Evolutionary conservation across 2,888 invertebrate species (phyloP).

Genomic region (Oligia fasciuncula): DNA sequence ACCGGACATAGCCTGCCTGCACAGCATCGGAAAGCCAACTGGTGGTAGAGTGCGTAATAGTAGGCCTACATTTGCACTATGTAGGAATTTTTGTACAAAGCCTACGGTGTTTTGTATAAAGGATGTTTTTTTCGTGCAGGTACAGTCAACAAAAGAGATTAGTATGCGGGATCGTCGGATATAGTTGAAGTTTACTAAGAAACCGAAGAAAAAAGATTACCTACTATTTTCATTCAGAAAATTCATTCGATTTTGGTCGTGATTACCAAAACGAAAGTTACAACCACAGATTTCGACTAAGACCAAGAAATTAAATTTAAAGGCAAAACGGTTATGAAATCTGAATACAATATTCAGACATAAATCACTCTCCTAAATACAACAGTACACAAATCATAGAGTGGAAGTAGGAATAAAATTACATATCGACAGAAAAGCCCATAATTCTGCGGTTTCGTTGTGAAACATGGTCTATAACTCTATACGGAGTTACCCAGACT

Average conservation of each 20-base stretch:
- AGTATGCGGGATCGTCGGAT: too few species aligned
- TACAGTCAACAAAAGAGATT: too few species aligned
- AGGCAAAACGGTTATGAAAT: slow-evolving; percentile 3
- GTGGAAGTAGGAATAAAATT: slow-evolving; percentile 31
- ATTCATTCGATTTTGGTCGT: not conserved
- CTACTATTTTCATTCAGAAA: not conserved
- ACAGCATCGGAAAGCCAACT: slow-evolving; percentile 31
- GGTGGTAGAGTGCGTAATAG: slow-evolving; percentile 16
- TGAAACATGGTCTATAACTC: slow-evolving; percentile 8
- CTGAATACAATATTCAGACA: slow-evolving; percentile 14
- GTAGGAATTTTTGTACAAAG: not conserved
- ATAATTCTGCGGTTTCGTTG: slow-evolving; percentile 43
- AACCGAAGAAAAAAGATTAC: too few species aligned
- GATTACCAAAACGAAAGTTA: not conserved
- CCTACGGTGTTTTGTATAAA: not conserved
- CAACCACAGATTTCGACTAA: not conserved
- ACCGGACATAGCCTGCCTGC: slow-evolving; percentile 38
- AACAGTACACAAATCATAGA: slow-evolving; percentile 35
- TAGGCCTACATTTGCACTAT: slow-evolving; percentile 6
- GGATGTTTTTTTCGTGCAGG: not conserved
- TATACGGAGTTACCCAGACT: slow-evolving; percentile 3
- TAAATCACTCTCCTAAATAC: slow-evolving; percentile 10
- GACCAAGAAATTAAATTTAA: not conserved
- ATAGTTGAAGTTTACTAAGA: too few species aligned
- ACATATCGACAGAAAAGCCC: slow-evolving; percentile 8